Evolutionary conservation across 2,113 vertebrate species (phyloP).

Genomic region (Ciconia maguari): DNA sequence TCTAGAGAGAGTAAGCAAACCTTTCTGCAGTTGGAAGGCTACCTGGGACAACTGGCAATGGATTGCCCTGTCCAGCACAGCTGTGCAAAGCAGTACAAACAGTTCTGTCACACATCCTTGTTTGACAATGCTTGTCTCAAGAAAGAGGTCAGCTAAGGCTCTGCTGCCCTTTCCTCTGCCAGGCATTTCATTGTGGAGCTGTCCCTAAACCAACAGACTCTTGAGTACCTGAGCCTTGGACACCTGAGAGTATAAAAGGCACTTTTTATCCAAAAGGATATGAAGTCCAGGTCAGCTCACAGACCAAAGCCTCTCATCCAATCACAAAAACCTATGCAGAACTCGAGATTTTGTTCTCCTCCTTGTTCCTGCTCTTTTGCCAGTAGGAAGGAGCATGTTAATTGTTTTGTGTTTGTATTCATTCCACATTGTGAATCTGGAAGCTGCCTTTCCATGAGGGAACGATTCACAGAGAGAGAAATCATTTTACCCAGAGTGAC

Average conservation of each 20-base stretch:
- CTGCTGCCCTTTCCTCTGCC: neutral
- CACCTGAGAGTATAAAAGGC: neutral
- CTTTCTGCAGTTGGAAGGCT: neutral
- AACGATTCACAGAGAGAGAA: neutral
- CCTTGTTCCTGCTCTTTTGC: neutral
- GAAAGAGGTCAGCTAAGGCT: conserved; percentile 30
- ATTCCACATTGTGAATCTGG: neutral
- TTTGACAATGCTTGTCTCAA: conserved; percentile 15
- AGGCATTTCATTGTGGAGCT: conserved; percentile 5
- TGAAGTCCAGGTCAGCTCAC: neutral
- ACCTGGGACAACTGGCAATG: neutral
- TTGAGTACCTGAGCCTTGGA: neutral
- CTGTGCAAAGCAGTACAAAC: neutral
- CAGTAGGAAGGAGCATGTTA: neutral
- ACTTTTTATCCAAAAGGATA: neutral
- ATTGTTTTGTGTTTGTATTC: neutral
- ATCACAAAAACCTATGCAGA: neutral
- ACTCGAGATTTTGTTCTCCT: neutral
- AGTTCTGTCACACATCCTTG: neutral
- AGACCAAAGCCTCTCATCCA: neutral
- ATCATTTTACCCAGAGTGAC: neutral
- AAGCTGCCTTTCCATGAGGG: neutral
- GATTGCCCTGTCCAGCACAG: neutral
- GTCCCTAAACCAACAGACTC: neutral
- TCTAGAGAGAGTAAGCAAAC: neutral